phyloP scores from a whole-genome alignment of 2,113 vertebrate genomes.

The Donacobius atricapilla region DNA sequence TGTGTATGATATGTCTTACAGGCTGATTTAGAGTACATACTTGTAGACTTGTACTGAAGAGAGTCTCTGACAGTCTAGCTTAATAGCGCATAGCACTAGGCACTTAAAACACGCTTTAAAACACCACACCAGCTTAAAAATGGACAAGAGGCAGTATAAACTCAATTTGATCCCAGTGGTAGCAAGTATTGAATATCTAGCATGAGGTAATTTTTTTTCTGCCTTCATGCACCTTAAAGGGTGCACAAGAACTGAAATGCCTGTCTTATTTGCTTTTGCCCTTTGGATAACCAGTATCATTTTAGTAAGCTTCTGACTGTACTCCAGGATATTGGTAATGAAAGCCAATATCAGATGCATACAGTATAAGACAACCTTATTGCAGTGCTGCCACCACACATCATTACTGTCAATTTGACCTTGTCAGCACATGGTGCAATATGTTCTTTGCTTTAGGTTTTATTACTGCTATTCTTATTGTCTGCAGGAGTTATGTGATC shows the following conservation, averaged over 20 bases:
- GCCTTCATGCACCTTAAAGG: neutral
- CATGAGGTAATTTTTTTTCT: neutral
- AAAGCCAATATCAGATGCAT: conserved; percentile 61
- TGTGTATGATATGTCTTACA: neutral
- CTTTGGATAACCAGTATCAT: conserved; percentile 33
- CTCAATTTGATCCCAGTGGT: neutral
- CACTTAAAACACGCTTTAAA: neutral
- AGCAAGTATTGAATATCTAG: neutral
- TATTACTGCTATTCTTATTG: conserved; percentile 35
- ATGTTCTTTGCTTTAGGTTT: conserved; percentile 51
- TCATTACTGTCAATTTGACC: conserved; percentile 58
- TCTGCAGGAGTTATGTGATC: conserved; percentile 5
- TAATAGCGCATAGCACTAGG: no score
- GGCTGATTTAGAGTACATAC: neutral
- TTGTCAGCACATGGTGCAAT: conserved; percentile 40
- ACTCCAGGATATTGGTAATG: conserved; percentile 40
- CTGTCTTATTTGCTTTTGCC: conserved; percentile 21
- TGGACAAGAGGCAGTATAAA: neutral
- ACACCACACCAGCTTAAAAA: neutral
- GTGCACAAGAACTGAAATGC: neutral
- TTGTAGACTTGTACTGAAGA: neutral
- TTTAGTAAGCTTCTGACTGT: conserved; percentile 35
- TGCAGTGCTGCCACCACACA: conserved; percentile 37
- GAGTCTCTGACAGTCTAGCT: neutral
- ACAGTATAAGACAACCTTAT: conserved; percentile 45